Conservation (phyloP, 1,140 invertebrate species). For the Nasonia vitripennis region DNA sequence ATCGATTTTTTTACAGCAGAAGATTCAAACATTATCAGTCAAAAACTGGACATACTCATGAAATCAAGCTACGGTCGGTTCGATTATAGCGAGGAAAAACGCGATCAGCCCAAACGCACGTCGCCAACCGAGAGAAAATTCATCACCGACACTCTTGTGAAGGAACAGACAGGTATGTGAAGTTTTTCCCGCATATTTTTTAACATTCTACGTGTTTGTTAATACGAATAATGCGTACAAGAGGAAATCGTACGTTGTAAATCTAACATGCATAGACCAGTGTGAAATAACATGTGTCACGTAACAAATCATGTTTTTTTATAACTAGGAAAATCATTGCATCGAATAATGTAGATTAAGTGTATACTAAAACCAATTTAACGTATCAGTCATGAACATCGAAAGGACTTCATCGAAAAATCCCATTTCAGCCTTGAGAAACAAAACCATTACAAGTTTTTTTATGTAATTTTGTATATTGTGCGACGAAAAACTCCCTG, state of each 20-base stretch:
- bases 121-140: constrained; percentile 70
- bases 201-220: not conserved
- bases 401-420: not conserved
- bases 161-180: constrained; percentile 68
- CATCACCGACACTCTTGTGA: constrained; percentile 68
- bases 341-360: not conserved
- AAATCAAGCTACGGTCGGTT: constrained; percentile 64
- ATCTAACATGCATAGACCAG: not conserved
- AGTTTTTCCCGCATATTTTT: not conserved
- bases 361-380: not conserved
- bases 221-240: constrained; percentile 24
- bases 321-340: not conserved
- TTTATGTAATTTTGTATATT: not conserved
- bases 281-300: constrained; percentile 12
- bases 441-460: not conserved
- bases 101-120: constrained; percentile 67
- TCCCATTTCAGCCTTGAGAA: not conserved
- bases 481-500: not conserved
- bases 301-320: constrained; percentile 11
- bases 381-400: not conserved
- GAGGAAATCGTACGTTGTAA: constrained; percentile 15
- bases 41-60: constrained; percentile 65
- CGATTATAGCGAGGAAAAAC: constrained; percentile 68
- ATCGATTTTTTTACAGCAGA: constrained; percentile 60
- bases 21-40: constrained; percentile 71